These are phyloP conservation scores for Drosophila multiciliata DNA, from an alignment of 2,888 invertebrate genomes.

Conservation along the genomic window DNA sequence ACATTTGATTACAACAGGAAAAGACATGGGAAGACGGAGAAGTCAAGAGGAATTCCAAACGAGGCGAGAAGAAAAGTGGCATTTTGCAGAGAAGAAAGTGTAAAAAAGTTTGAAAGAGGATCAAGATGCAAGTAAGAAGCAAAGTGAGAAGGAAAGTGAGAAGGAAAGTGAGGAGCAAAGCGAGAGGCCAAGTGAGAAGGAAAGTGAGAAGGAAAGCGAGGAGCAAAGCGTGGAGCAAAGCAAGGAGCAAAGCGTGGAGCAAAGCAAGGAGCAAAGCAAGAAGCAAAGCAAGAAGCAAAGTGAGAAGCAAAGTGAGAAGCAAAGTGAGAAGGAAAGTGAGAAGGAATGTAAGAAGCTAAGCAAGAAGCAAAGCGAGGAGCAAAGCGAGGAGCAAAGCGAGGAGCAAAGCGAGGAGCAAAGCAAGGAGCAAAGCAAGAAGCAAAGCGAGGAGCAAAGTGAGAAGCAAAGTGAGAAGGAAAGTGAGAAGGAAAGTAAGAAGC, in stretches of 20 bases:
- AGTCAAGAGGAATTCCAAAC: background rate
- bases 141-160: accelerated
- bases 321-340: background rate
- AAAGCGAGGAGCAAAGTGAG: background rate
- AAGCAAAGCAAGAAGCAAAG: background rate
- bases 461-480: background rate
- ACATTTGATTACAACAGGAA: background rate
- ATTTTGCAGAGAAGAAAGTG: background rate
- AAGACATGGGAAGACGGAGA: background rate
- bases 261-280: background rate
- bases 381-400: background rate
- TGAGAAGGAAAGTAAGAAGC: too few species aligned
- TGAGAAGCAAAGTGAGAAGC: background rate
- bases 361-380: accelerated
- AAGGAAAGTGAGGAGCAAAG: background rate
- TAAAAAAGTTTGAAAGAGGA: background rate
- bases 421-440: background rate
- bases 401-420: background rate
- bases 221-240: background rate
- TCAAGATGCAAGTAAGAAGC: too few species aligned
- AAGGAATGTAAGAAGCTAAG: background rate
- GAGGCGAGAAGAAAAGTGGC: background rate
- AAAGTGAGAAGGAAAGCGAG: background rate
- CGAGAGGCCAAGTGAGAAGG: background rate
- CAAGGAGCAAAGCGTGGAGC: background rate